Base-by-base conservation (phyloP, 2,888 invertebrate genomes). In the Andrena bucephala region DNA sequence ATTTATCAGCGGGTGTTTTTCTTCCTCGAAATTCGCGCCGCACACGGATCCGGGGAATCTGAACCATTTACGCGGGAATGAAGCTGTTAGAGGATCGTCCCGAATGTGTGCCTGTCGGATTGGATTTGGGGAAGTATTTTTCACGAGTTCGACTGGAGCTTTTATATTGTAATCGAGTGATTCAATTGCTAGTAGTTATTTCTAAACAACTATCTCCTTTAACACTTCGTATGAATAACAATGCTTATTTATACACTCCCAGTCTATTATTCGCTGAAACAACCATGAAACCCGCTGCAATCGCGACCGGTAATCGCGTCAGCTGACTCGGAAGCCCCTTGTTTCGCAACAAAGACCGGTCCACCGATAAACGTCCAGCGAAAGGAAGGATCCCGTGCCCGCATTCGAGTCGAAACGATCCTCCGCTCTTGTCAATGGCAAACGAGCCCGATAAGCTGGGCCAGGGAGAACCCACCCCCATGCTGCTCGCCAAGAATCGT, bases 1-100 rank as follows among this genome's bases (percentile, higher is more conserved):
- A 66, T 69, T 79, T 77, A 77, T 77, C 77, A 57, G 63, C 16
- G 48, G 27, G 48, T 8, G 48, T 54, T 69, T 63, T 27, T 63
- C 16, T 65, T 48, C 42, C 60, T 7, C 52, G 79, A 52, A 66
- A 52, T 69, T 57, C 73, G 73, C 6, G 31, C 1, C 13, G 33
- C 8, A 10, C 29, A 24, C 42, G 69, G 20, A 36, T 24, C 20
- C 33, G 42, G 57, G 68, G 57, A 69, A 67, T 67, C 33, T 59
- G 31, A 13, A 20, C 20, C 29, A 66, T 62, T 36, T n/a, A 8
- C 52, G 57, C 48, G 57, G 27, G 72, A 63, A 59, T n/a, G 54
- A n/a, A 24, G 10, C 42, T 63, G n/a, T 72, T 54, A 16, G 48
- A 73, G 65, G 57, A 77, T 72, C 52, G 57, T 74, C 66, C 66